Evolutionary conservation across 1,140 invertebrate species (phyloP).

Genomic region (Arctopsyche grandis): DNA sequence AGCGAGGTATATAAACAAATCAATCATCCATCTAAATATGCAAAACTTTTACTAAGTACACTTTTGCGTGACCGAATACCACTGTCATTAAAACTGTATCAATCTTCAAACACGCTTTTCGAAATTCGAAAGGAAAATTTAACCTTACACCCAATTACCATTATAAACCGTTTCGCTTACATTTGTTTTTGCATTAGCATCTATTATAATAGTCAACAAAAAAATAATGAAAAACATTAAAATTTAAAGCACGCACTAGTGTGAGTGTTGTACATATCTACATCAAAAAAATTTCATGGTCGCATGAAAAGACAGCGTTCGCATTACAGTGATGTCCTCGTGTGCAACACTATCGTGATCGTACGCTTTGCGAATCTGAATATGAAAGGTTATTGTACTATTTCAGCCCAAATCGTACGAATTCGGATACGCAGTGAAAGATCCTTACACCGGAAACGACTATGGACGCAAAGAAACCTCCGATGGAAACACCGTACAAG

Average conservation of each 20-base stretch:
- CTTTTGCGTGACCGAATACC: constrained; percentile 6
- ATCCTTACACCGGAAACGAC: constrained; percentile 77
- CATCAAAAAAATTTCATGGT: not conserved
- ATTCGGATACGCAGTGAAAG: constrained; percentile 82
- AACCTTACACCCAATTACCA: constrained; percentile 11
- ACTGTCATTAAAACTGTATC: constrained; percentile 34
- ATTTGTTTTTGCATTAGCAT: too few species aligned
- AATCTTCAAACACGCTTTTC: not conserved
- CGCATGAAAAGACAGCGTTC: not conserved
- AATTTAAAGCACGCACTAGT: not conserved
- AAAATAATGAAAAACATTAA: not conserved
- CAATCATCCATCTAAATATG: not conserved
- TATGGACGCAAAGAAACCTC: constrained; percentile 76
- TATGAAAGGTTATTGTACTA: not conserved
- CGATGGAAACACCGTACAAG: constrained; percentile 74
- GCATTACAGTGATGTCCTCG: not conserved
- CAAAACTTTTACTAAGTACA: not conserved
- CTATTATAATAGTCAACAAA: not conserved
- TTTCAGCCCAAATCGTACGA: constrained; percentile 81
- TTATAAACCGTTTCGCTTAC: not conserved
- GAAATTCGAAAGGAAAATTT: constrained; percentile 20
- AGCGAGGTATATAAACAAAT: constrained; percentile 51
- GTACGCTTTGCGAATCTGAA: not conserved
- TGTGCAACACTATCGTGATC: not conserved
- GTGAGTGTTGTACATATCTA: not conserved